phyloP scores from a whole-genome alignment of 2,113 vertebrate species.

The Heloderma charlesbogerti region DNA sequence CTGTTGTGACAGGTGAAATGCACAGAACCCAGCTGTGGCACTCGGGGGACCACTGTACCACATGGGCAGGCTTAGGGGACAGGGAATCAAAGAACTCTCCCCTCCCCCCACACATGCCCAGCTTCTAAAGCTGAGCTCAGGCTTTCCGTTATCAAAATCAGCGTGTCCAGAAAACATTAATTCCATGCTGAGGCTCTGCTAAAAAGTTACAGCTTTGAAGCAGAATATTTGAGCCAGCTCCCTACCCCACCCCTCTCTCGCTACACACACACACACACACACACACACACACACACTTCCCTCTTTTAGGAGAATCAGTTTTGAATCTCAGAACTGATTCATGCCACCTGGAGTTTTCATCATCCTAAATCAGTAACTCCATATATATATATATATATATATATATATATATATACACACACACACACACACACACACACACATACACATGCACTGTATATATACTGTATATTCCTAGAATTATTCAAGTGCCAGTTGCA shows the following conservation, averaged over 20 bases:
- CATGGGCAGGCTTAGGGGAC: too few relatives aligned
- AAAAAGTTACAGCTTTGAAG: conserved; percentile 10
- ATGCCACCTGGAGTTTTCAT: not conserved
- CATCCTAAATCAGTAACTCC: not conserved
- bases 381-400: too few relatives aligned
- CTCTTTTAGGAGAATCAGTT: not conserved
- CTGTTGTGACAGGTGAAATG: not conserved
- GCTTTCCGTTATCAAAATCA: conserved; percentile 5
- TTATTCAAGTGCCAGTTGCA: not conserved
- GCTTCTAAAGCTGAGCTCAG: not conserved
- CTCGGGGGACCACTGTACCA: not conserved
- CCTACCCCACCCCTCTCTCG: too few relatives aligned
- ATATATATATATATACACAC: too few relatives aligned
- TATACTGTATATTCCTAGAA: not conserved
- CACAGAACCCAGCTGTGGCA: not conserved
- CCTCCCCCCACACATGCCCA: not conserved
- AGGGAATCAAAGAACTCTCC: not conserved
- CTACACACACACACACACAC: too few relatives aligned
- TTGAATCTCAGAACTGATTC: not conserved
- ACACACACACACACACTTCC: not conserved
- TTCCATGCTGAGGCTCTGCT: not conserved
- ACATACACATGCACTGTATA: not conserved
- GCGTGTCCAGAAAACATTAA: conserved; percentile 25
- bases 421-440: not conserved
- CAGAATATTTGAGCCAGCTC: not conserved